Percentiles rank a stretch among this genome's conserved stretches.
phyloP scores from a whole-genome alignment of 2,888 invertebrate species.

The Drosophila robusta region DNA sequence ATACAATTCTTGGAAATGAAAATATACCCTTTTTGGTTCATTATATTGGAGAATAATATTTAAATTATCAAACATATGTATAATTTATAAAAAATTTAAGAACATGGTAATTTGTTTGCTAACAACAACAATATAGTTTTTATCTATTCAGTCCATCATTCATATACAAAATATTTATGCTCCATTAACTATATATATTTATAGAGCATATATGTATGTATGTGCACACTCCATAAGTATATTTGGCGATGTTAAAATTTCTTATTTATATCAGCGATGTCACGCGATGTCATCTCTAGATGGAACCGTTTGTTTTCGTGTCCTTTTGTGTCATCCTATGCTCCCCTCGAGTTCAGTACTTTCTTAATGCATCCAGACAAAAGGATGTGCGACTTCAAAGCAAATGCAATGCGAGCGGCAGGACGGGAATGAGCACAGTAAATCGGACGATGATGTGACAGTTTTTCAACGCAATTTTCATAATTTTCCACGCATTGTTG shows the following conservation, averaged over 20 bases:
- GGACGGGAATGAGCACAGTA: constrained; percentile 34
- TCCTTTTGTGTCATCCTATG: constrained; percentile 45
- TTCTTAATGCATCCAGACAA: constrained; percentile 28
- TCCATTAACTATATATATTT: background rate
- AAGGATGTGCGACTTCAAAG: constrained; percentile 71
- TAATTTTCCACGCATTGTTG: constrained; percentile 49
- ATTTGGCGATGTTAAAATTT: background rate
- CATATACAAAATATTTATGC: too few species aligned
- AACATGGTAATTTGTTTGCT: too few species aligned
- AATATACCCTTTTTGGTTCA: too few species aligned
- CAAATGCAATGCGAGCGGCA: constrained; percentile 58
- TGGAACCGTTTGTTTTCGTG: constrained; percentile 11
- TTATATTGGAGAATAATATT: too few species aligned
- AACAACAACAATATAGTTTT: too few species aligned
- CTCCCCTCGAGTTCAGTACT: constrained; percentile 13
- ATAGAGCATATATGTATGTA: too few species aligned
- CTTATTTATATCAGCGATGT: background rate
- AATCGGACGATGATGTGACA: constrained; percentile 74
- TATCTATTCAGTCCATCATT: too few species aligned
- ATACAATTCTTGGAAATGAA: too few species aligned
- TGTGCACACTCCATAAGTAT: background rate
- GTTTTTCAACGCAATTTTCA: constrained; percentile 70
- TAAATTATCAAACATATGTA: too few species aligned
- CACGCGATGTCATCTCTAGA: constrained; percentile 38
- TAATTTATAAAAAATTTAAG: too few species aligned